Base-by-base conservation (phyloP, 2,797 vertebrate species). In the Micrastur ruficollis region DNA sequence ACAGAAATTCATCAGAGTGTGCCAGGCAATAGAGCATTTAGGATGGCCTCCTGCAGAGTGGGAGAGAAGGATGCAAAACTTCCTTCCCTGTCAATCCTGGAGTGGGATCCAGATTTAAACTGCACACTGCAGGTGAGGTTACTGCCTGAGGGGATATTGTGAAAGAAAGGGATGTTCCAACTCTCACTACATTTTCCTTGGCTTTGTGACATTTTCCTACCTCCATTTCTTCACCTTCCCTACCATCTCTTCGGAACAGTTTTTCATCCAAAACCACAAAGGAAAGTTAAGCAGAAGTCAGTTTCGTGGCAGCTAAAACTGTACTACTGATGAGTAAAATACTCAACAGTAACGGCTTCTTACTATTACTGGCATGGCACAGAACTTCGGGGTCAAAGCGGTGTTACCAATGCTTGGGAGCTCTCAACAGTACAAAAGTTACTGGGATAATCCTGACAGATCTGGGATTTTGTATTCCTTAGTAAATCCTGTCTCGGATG, bases 401-500 rank as follows among this genome's bases (percentile, higher is more conserved):
- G 12, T 75, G 42, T 55, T 91, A 66, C 38, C 29, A 58, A 9
- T 67, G 44, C 27, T 80, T 87, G 79, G 56, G 63, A 95, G 63
- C 74, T 89, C 75, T 95, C 56, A 63, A 19, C 17, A 85, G 34
- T n/a, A 71, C n/a, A 68, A 67, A 76, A 87, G 67, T 85, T 67
- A 52, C 52, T 66, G n/a, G 38, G 58, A 83, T 92, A 94, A 96
- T 88, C 62, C 83, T 85, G 83, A 86, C 85, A 80, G 90, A 26
- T 90, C 25, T 92, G 56, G 88, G 73, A 90, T 92, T 95, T 89
- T 67, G 52, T 62, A 63, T 89, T 90, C 49, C 31, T 47, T 40
- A 65, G n/a, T 81, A 93, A 95, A 95, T 88, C 85, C 91, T 62
- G 73, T 93, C 91, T 95, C 50, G 72, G 38, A 65, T 91, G 89